Base-by-base conservation (phyloP, 1,140 invertebrate genomes). In the Drosophila punjabiensis region DNA sequence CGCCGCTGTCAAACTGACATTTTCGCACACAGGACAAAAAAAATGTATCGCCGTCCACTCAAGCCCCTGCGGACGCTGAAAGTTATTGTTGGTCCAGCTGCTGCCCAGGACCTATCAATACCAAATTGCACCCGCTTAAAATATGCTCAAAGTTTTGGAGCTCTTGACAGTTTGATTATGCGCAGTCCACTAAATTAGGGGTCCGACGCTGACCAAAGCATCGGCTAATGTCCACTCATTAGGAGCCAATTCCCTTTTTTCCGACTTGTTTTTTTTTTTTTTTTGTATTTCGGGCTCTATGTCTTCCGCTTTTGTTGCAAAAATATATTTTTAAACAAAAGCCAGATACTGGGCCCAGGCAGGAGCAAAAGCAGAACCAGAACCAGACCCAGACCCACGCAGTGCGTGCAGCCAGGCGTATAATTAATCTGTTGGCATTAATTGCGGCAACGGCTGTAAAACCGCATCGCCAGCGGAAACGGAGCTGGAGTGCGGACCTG, bases 381-480 rank as follows among this genome's bases (percentile, higher is more conserved):
- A 33, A 16, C 28, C 20, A 48, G 41, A 30, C 37, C 13, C 35
- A 61, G 37, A 32, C 33, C 48, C 16, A 50, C 68, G 63, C 78
- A 64, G 71, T 74, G 81, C 70, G 81, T 82, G 79, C 86, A 90
- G 67, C 85, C 82, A 89, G 75, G 86, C 86, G 86, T 89, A 90
- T 90, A 89, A 89, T 90, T 89, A 89, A 89, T 89, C 86, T 90
- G 76, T 86, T 82, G 74, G 86, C 86, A 89, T 89, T 89, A 89
- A 89, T 90, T 89, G 86, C 79, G 79, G 82, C 68, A 90, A 80
- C 56, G 77, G 80, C 83, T 77, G 80, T 56, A 76, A 82, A 82
- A 79, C 85, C 78, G 78, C 81, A 90, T 73, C 66, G 73, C 65
- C 45, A 70, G 50, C 64, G 56, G 28, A 37, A 78, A 52, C 65